Base-by-base conservation (phyloP, 1,140 invertebrate species). In the Papilio dardanus region DNA sequence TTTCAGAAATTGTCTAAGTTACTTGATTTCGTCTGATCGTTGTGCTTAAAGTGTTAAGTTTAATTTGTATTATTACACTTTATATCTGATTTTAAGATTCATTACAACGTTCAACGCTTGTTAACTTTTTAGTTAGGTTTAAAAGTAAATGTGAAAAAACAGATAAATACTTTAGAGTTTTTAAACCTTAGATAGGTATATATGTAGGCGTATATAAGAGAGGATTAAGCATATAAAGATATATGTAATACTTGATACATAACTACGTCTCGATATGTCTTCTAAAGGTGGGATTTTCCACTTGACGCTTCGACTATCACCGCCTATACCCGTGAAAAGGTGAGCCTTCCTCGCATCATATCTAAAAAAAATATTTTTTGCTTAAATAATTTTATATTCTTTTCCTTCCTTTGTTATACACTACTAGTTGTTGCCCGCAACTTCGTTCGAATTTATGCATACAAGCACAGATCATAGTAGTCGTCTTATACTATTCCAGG, bases 231-330 rank as follows among this genome's bases (percentile, higher is more conserved):
- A 12, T 54, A 24, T 54, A 1, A 50, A 54, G 50, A 54, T 3
- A 24, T 54, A 54, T 24, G 21, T 28, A 58, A 58, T 58, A 8
- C 12, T 28, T 14, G 54, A 28, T 62, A 62, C 12, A 24, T 62
- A 62, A 62, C 54, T 62, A 28, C 10, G 21, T 28, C 24, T 28
- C 24, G 10, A 28, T 62, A 4, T 62, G 24, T 4, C 12, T 62
- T 62, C 12, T 62, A 62, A 62, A 28, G 54, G 24, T 62, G 54
- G 54, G 54, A 30, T 62, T 62, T 62, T 62, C 54, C 24, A 62
- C 54, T 62, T 30, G 24, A 62, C 54, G 54, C 54, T 62, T 62
- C 54, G 24, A 62, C 12, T 62, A 62, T 62, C 14, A 4, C 54
- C 12, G 54, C 21, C 21, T 62, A 62, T 24, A 62, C 3, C 12